A percentile compares a stretch with the other conserved stretches of the same genome.
These are phyloP conservation scores for Aptenodytes patagonicus DNA, from an alignment of 2,113 vertebrate genomes.

Conservation along the genomic window DNA sequence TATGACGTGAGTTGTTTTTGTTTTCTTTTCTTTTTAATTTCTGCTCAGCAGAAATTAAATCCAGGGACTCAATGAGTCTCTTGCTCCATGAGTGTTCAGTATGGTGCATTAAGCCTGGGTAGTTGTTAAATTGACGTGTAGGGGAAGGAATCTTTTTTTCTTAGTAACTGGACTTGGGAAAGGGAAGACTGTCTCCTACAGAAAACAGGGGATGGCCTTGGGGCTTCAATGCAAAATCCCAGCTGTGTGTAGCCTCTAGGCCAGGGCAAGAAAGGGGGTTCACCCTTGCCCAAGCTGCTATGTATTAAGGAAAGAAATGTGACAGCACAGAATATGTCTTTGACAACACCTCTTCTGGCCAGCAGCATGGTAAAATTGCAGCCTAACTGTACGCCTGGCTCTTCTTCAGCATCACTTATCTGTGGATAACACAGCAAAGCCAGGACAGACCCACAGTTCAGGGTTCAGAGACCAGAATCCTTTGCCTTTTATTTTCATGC, in stretches of 20 bases:
- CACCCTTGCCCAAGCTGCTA: not conserved
- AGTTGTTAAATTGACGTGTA: not conserved
- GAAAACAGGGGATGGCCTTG: not conserved
- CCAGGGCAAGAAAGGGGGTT: not conserved
- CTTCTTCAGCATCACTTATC: not conserved
- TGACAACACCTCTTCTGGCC: not conserved
- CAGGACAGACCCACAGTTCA: not conserved
- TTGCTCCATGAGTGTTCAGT: not conserved
- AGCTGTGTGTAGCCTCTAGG: not conserved
- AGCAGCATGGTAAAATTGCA: not conserved
- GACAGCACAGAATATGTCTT: not conserved
- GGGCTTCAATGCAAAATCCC: not conserved
- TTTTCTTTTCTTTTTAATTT: not conserved
- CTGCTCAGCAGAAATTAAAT: not conserved
- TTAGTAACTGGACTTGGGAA: not conserved
- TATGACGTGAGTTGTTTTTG: not conserved
- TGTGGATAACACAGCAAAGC: not conserved
- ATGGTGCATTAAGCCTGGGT: not conserved
- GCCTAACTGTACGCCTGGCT: not conserved
- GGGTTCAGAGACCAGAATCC: not conserved
- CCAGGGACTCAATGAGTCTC: not conserved
- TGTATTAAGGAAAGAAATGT: not conserved
- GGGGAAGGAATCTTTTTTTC: not conserved
- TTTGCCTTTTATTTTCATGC: not conserved
- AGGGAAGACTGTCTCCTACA: not conserved